Conservation (phyloP, 2,888 invertebrate genomes). For the Andrena bucephala region DNA sequence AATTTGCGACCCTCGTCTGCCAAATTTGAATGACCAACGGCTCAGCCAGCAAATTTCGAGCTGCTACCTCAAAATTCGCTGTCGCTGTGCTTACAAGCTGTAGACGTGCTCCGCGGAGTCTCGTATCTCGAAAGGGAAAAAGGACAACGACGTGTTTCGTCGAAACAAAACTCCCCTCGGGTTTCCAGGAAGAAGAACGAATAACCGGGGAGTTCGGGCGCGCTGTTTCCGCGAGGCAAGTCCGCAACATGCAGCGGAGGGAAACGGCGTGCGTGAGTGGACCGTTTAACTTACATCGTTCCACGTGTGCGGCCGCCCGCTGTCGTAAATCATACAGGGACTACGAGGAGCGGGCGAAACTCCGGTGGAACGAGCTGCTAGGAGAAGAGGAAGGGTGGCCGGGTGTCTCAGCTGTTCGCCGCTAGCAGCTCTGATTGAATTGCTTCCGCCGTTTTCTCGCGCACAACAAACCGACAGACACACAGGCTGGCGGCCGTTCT, state of each 20-base stretch:
- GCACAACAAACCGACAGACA: slow-evolving; percentile 41
- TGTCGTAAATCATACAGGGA: slow-evolving; percentile 65
- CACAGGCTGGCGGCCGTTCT: slow-evolving; percentile 16
- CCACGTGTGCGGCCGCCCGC: slow-evolving; percentile 39
- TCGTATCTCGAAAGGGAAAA: neutral
- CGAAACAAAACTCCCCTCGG: neutral
- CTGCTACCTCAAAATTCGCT: neutral
- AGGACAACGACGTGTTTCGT: neutral
- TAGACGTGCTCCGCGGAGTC: neutral
- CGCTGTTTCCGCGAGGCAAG: slow-evolving; percentile 30
- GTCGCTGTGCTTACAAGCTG: neutral
- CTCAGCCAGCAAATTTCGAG: neutral
- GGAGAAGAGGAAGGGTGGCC: slow-evolving; percentile 49
- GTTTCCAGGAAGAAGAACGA: slow-evolving; percentile 1
- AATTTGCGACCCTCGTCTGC: too few species aligned
- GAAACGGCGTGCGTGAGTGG: slow-evolving; percentile 51
- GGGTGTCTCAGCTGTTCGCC: slow-evolving; percentile 81
- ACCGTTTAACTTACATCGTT: slow-evolving; percentile 65
- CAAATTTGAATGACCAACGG: too few species aligned
- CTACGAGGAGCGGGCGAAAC: slow-evolving; percentile 47
- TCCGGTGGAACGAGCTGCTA: slow-evolving; percentile 21
- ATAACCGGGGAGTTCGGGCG: neutral
- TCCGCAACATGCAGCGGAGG: slow-evolving; percentile 22
- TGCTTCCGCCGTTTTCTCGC: slow-evolving; percentile 74
- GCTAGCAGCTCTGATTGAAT: slow-evolving; percentile 82